phyloP scores from a whole-genome alignment of 1,140 invertebrate species.

The Gonatopus flavifemur region DNA sequence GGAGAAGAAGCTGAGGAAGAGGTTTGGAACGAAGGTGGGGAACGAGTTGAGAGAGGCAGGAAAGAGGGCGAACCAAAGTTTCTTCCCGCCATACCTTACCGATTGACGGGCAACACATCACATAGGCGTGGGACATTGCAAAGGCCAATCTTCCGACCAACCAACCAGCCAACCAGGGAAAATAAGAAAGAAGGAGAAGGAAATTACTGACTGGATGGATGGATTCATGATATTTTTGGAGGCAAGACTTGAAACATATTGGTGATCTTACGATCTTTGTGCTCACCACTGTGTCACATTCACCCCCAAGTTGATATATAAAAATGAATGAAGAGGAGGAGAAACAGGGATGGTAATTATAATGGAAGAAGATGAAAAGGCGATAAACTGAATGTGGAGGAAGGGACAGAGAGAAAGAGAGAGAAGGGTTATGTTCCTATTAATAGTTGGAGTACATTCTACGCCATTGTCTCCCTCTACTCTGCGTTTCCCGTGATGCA shows the following conservation, averaged over 20 bases:
- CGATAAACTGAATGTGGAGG: neutral
- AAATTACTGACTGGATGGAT: no score
- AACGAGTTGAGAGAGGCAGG: conserved; percentile 13
- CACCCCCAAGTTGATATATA: no score
- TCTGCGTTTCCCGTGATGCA: conserved; percentile 16
- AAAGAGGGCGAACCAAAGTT: conserved; percentile 40
- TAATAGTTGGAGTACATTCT: conserved; percentile 26
- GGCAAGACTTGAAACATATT: no score
- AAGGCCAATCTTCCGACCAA: conserved; percentile 4
- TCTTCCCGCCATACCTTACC: conserved; percentile 44
- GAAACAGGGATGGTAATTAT: no score
- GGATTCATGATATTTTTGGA: no score
- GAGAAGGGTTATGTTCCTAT: conserved; percentile 8
- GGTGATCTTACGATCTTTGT: no score
- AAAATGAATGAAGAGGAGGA: no score
- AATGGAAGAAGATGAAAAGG: no score
- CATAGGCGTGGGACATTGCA: conserved; percentile 31
- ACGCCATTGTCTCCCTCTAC: conserved; percentile 23
- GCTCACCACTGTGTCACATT: neutral
- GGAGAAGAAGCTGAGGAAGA: conserved; percentile 11
- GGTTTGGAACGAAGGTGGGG: conserved; percentile 3
- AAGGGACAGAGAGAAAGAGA: neutral
- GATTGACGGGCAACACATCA: conserved; percentile 51
- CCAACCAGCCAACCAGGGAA: neutral
- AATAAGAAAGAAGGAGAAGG: neutral